phyloP scores from a whole-genome alignment of 2,113 vertebrate genomes.

The Pimephales promelas region DNA sequence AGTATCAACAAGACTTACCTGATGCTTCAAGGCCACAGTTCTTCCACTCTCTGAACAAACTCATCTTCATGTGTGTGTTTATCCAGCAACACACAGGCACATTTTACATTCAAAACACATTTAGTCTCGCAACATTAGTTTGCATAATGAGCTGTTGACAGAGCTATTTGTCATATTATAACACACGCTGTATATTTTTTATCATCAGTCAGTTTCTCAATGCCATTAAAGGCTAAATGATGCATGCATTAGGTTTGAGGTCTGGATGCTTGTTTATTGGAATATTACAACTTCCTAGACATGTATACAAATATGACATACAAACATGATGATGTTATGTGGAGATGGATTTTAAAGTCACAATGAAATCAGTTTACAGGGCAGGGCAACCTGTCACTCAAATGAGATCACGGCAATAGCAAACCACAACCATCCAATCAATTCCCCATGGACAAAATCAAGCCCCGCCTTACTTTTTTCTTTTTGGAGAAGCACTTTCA shows the following conservation, averaged over 20 bases:
- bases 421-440: too few relatives aligned
- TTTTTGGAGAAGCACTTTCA: too few relatives aligned
- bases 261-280: neutral
- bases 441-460: too few relatives aligned
- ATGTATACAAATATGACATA: neutral
- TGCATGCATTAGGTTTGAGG: neutral
- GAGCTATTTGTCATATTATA: neutral
- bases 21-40: constrained; percentile 9
- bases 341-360: neutral
- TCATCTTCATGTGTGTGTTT: neutral
- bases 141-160: constrained; percentile 58
- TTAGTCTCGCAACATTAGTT: constrained; percentile 54
- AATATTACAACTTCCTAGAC: neutral
- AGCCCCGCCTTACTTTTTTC: too few relatives aligned
- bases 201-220: neutral
- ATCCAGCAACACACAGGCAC: neutral
- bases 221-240: neutral
- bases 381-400: too few relatives aligned
- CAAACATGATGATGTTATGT: neutral
- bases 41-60: constrained; percentile 15
- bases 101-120: constrained; percentile 67
- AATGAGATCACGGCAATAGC: too few relatives aligned
- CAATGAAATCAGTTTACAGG: too few relatives aligned
- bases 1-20: neutral
- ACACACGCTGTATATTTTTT: neutral